Evolutionary conservation across 2,888 invertebrate genomes (phyloP), one percentile per base, ranked within the genome.

Genomic region (Xanthorhoe designata): DNA sequence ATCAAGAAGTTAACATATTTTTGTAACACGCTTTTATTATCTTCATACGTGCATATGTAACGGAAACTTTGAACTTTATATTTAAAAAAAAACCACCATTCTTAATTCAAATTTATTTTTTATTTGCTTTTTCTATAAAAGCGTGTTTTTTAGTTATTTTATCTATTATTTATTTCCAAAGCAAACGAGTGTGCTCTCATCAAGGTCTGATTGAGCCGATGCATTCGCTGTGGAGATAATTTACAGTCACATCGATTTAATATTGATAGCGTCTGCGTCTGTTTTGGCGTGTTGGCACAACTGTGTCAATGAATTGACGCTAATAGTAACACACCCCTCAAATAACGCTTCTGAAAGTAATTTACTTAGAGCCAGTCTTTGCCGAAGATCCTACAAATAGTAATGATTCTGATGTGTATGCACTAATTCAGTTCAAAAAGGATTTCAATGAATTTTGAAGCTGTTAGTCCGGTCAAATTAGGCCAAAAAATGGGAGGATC

Each of bases 191-290:
- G 13, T 2, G 38, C 9, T 2, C 0, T 13, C 13, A n/a, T n/a
- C n/a, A 17, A 83, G 78, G 74, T 74, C 78, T 83, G 83, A 86
- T 86, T 82, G 80, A 86, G 82, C 81, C 77, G 77, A 78, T 79
- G 78, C 74, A 84, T 85, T 83, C 85, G 80, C 82, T 74, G 78
- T 75, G 71, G 72, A 76, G 77, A 79, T 82, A 78, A n/a, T 84
- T 86, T 84, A 79, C 78, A 76, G 78, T 79, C 79, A 56, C 55
- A 71, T 77, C 71, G 78, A 85, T 90, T 87, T 85, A 91, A 88
- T 90, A 91, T 91, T 90, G 88, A 91, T 89, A 78, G 80, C 69
- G 74, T 72, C 75, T 71, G 59, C 58, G 70, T 70, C 74, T 73
- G 74, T 73, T 71, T 74, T 70, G 66, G 66, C 66, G 63, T 65